phyloP scores from a whole-genome alignment of 2,113 vertebrate species.

The Mobula birostris region DNA sequence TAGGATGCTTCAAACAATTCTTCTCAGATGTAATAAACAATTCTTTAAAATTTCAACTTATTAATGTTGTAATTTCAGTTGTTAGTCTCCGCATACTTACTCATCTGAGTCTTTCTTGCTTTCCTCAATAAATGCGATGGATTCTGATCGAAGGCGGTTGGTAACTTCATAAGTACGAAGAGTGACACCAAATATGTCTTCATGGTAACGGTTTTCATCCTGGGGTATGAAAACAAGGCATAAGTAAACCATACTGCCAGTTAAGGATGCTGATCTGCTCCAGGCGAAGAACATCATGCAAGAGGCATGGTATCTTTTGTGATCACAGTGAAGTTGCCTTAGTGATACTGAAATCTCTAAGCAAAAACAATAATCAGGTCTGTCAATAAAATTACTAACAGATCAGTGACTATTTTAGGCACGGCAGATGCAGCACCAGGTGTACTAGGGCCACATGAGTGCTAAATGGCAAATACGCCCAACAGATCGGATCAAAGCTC shows the following conservation, averaged over 20 bases:
- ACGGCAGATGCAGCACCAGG: too few species aligned
- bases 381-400: too few species aligned
- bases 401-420: too few species aligned
- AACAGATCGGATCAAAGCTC: too few species aligned
- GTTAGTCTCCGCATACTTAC: slow-evolving; percentile 58
- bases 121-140: slow-evolving; percentile 94
- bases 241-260: not conserved
- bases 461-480: too few species aligned
- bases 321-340: not conserved
- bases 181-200: slow-evolving; percentile 97
- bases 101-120: slow-evolving; percentile 94
- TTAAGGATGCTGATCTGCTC: too few species aligned
- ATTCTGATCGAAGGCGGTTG: slow-evolving; percentile 93
- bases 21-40: not conserved
- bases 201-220: slow-evolving; percentile 95
- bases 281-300: not conserved
- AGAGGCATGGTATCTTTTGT: not conserved
- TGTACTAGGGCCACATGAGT: too few species aligned
- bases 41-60: not conserved
- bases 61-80: too few species aligned
- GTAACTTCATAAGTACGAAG: slow-evolving; percentile 95
- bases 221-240: slow-evolving; percentile 45
- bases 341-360: not conserved
- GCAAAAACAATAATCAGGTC: not conserved
- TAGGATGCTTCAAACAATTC: not conserved